Base-by-base conservation (phyloP, 2,797 vertebrate genomes). In the Syngnathus acus region DNA sequence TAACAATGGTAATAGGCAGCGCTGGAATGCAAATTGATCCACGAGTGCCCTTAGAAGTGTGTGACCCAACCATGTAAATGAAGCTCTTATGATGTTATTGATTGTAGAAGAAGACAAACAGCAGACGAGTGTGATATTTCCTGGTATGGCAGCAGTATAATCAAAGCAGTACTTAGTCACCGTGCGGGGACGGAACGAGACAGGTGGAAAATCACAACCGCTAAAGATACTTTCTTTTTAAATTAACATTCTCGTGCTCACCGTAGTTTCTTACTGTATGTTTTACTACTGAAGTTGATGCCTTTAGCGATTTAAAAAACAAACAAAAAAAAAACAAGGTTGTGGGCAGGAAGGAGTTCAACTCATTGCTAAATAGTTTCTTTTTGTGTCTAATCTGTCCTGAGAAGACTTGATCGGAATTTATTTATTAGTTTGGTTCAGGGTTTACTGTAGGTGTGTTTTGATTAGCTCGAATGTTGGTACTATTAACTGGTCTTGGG, bases 341-440 rank as follows among this genome's bases (percentile, higher is more conserved):
- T n/a, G 68, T 45, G 21, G 60, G 42, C 39, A 62, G 26, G 42
- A 47, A 62, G 60, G 42, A 62, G 59, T 42, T 40, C 5, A 13
- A 61, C 59, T 61, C 5, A 13, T 42, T 61, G 59, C 59, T 61
- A 13, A 23, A 61, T 61, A 23, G 38, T 39, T 80, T 40, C 19
- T 84, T 83, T 88, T 82, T 82, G 79, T 90, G 82, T 90, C 87
- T 85, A 84, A 87, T 90, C 89, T 88, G 80, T 91, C 91, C 92
- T 93, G 92, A 92, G 77, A 91, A 91, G 89, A 92, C 92, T 93
- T 93, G 92, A 93, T 90, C 86, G 83, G 87, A 87, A 84, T 88
- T 79, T 91, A 91, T 93, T 92, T 93, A 92, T 92, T 92, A 88
- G 90, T 87, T 88, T 89, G 87, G 88, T 90, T 92, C 89, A 91